These are phyloP conservation scores for Subanguina moxae DNA, from an alignment of 1,140 invertebrate species.

Conservation along the genomic window DNA sequence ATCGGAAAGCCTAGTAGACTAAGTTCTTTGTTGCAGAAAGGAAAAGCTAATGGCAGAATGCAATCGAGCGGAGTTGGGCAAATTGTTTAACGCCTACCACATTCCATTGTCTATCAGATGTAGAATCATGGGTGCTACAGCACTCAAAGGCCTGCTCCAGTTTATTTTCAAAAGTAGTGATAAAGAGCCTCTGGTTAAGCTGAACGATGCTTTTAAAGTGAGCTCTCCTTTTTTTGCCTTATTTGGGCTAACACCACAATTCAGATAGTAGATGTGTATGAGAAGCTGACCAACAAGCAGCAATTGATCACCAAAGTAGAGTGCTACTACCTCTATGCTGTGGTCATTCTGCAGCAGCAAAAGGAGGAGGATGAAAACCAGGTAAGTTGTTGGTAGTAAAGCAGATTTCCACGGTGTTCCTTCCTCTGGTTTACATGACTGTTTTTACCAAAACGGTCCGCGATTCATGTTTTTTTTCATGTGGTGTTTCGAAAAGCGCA, in stretches of 20 bases:
- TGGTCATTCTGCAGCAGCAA: conserved; percentile 15
- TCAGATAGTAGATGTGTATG: conserved; percentile 23
- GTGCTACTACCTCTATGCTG: conserved; percentile 26
- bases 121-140: conserved; percentile 4
- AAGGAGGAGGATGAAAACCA: conserved; percentile 16
- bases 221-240: neutral
- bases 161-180: conserved; percentile 27
- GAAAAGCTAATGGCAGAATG: conserved; percentile 9
- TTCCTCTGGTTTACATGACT: too few relatives aligned
- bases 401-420: too few relatives aligned
- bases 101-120: conserved; percentile 15
- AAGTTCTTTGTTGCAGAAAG: conserved; percentile 10
- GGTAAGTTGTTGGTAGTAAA: neutral
- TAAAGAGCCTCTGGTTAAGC: conserved; percentile 7
- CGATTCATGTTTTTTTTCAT: too few relatives aligned
- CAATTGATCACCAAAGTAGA: conserved; percentile 12
- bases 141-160: conserved; percentile 13
- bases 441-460: too few relatives aligned
- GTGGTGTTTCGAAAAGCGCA: too few relatives aligned
- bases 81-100: conserved; percentile 27
- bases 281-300: conserved; percentile 1
- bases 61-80: conserved; percentile 20
- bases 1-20: neutral
- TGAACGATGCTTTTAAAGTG: conserved; percentile 24
- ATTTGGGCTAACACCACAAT: neutral